These are phyloP conservation scores for Poeciliopsis presidionis DNA, from an alignment of 2,797 vertebrate genomes.

Conservation along the genomic window DNA sequence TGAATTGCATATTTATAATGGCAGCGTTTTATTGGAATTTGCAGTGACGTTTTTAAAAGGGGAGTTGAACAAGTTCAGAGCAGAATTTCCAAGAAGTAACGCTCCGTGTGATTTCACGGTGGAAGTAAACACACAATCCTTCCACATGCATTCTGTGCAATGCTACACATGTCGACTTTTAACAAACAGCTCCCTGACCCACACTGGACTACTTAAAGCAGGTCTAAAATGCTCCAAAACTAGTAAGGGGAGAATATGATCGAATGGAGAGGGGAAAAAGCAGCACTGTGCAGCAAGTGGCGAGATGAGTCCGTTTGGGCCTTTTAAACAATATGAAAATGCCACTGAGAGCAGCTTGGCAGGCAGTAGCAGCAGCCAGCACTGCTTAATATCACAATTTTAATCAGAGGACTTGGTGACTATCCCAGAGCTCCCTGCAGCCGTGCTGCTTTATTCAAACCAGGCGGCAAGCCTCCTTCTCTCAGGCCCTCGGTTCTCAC, in stretches of 20 bases:
- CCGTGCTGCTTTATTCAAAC: slow-evolving; percentile 72
- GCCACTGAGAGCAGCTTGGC: slow-evolving; percentile 73
- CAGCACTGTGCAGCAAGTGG: slow-evolving; percentile 57
- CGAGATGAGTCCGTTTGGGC: slow-evolving; percentile 61
- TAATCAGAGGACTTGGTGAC: slow-evolving; percentile 77
- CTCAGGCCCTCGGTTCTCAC: slow-evolving; percentile 60
- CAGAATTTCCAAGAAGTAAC: slow-evolving; percentile 66
- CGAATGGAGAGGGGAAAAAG: slow-evolving; percentile 40
- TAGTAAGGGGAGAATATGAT: slow-evolving; percentile 56
- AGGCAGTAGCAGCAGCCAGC: slow-evolving; percentile 68
- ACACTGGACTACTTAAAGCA: slow-evolving; percentile 62
- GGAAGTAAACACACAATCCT: slow-evolving; percentile 60
- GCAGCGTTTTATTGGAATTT: slow-evolving; percentile 73
- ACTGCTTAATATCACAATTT: slow-evolving; percentile 79
- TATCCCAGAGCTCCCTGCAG: slow-evolving; percentile 72
- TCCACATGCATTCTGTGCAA: slow-evolving; percentile 30
- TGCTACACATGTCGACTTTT: slow-evolving; percentile 24
- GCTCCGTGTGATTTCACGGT: slow-evolving; percentile 51
- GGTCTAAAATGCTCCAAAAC: slow-evolving; percentile 42
- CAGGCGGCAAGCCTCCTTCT: slow-evolving; percentile 72
- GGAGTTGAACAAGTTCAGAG: slow-evolving; percentile 71
- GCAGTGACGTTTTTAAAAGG: slow-evolving; percentile 66
- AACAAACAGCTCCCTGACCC: slow-evolving; percentile 45
- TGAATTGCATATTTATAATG: slow-evolving; percentile 77
- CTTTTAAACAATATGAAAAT: slow-evolving; percentile 75